Evolutionary conservation across 1,140 invertebrate genomes (phyloP).

Genomic region (Platyura marginata): DNA sequence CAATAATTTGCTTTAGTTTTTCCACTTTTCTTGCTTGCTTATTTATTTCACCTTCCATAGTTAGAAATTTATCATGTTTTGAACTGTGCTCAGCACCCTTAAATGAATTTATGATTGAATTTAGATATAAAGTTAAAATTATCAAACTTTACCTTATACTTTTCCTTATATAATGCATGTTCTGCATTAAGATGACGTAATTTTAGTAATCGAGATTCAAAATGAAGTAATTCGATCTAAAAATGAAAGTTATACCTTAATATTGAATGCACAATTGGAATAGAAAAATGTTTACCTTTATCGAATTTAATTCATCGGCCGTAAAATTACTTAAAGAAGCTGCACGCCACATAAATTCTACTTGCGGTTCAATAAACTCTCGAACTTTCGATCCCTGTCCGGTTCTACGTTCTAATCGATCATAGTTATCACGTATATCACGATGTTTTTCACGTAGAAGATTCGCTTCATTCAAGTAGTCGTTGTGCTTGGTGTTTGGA

Average conservation of each 20-base stretch:
- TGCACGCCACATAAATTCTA: slow-evolving; percentile 69
- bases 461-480: slow-evolving; percentile 43
- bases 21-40: slow-evolving; percentile 68
- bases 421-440: slow-evolving; percentile 61
- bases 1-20: too few relatives aligned
- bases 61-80: slow-evolving; percentile 29
- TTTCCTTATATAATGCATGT: slow-evolving; percentile 41
- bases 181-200: slow-evolving; percentile 63
- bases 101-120: too few relatives aligned
- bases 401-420: slow-evolving; percentile 52
- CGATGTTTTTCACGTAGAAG: slow-evolving; percentile 55
- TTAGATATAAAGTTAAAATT: too few relatives aligned
- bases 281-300: slow-evolving; percentile 37
- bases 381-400: slow-evolving; percentile 48
- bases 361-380: slow-evolving; percentile 79
- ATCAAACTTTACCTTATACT: slow-evolving; percentile 35
- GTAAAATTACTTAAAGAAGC: slow-evolving; percentile 65
- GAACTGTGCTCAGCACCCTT: slow-evolving; percentile 12
- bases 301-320: slow-evolving; percentile 57
- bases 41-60: slow-evolving; percentile 56
- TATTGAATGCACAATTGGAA: background rate
- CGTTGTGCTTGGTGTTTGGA: slow-evolving; percentile 23
- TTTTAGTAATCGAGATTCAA: slow-evolving; percentile 70
- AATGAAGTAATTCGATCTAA: slow-evolving; percentile 64
- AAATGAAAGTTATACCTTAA: slow-evolving; percentile 3